Percentiles rank a stretch among this genome's conserved stretches.
Conservation (phyloP, 2,797 vertebrate genomes). For the Poecilia picta region DNA sequence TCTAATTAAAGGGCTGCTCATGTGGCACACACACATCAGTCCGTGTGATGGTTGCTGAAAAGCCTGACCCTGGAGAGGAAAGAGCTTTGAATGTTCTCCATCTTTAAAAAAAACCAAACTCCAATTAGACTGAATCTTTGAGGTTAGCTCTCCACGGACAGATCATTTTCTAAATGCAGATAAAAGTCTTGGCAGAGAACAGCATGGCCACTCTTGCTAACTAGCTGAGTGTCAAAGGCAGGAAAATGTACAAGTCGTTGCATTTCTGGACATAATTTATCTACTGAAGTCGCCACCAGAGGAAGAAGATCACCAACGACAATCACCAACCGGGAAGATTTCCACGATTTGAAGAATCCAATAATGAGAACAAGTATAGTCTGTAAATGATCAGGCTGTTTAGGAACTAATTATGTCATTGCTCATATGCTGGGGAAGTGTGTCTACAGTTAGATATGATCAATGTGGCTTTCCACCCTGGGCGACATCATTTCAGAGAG, state of each 20-base stretch:
- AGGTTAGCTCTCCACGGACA: background rate
- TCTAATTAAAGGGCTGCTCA: slow-evolving; percentile 20
- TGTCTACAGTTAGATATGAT: background rate
- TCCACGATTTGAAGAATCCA: slow-evolving; percentile 23
- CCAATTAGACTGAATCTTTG: background rate
- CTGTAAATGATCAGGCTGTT: slow-evolving; percentile 13
- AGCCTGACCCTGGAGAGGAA: slow-evolving; percentile 16
- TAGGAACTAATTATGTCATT: background rate
- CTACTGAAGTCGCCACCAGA: slow-evolving; percentile 52
- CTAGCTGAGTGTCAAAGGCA: slow-evolving; percentile 16
- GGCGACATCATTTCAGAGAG: background rate
- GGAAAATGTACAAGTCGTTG: slow-evolving; percentile 39
- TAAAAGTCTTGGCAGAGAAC: slow-evolving; percentile 16
- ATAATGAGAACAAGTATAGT: slow-evolving; percentile 29
- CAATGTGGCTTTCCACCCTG: background rate
- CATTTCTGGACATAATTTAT: slow-evolving; percentile 28
- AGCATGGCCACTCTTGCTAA: slow-evolving; percentile 4
- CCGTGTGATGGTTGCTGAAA: slow-evolving; percentile 26
- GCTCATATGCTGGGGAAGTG: background rate
- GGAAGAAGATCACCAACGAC: slow-evolving; percentile 32
- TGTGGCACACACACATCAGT: slow-evolving; percentile 33
- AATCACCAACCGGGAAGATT: slow-evolving; percentile 13
- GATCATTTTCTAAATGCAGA: slow-evolving; percentile 19
- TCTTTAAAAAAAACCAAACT: slow-evolving; percentile 8
- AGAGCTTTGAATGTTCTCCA: background rate